Conservation (phyloP, 2,113 vertebrate species). For the Cololabis saira region DNA sequence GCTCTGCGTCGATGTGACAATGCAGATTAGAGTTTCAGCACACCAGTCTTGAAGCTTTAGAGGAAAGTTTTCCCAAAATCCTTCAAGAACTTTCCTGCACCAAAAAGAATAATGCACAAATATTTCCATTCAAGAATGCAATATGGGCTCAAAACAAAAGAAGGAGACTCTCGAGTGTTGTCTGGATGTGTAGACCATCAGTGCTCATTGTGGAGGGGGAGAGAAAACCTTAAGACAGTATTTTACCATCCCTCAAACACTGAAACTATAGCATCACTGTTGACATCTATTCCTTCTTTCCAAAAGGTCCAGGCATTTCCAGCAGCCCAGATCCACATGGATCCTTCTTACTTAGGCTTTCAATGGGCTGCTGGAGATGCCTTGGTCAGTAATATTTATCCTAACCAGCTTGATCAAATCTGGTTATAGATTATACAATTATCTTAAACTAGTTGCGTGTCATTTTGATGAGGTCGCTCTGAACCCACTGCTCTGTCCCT, state of each 20-base stretch:
- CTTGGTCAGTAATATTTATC: no score
- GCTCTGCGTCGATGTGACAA: constrained; percentile 65
- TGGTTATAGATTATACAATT: no score
- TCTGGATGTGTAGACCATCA: constrained; percentile 30
- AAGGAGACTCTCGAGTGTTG: neutral
- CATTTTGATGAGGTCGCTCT: no score
- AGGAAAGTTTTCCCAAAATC: constrained; percentile 49
- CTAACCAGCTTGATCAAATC: no score
- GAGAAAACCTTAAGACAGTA: constrained; percentile 37
- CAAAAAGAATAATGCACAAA: constrained; percentile 34
- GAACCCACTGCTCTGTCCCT: no score
- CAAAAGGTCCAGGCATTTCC: constrained; percentile 30
- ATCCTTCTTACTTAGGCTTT: no score
- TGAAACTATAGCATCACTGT: constrained; percentile 18
- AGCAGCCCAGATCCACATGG: neutral
- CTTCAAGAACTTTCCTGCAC: constrained; percentile 54
- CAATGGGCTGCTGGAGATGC: no score
- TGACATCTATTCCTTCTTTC: constrained; percentile 39
- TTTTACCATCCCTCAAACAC: constrained; percentile 35
- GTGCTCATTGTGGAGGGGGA: constrained; percentile 13
- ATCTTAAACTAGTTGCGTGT: no score
- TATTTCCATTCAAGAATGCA: constrained; percentile 41
- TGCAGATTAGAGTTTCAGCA: constrained; percentile 61
- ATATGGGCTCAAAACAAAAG: neutral
- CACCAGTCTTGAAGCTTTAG: constrained; percentile 42